Conservation (phyloP, 2,113 vertebrate genomes). For the Clarias batrachus region DNA sequence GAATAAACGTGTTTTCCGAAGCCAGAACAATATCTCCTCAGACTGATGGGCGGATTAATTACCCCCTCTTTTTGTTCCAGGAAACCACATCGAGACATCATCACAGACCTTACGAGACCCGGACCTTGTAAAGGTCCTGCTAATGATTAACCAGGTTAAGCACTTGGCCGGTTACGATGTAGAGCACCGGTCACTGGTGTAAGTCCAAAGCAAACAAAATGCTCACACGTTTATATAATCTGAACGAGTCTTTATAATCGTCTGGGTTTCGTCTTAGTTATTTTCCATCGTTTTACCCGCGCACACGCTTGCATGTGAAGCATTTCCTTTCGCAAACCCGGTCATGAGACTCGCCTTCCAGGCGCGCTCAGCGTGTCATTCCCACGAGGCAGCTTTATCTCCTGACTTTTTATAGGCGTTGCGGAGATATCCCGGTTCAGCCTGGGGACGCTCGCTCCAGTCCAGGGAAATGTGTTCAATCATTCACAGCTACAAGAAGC, state of each 20-base stretch:
- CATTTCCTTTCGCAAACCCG: not conserved
- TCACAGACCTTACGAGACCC: not conserved
- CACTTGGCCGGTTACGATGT: not conserved
- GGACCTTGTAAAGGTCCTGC: not conserved
- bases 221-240: not conserved
- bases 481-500: not conserved
- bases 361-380: not conserved
- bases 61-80: not conserved
- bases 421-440: not conserved
- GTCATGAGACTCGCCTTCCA: conserved; percentile 5
- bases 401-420: conserved; percentile 38
- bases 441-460: not conserved
- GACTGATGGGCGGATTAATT: not conserved
- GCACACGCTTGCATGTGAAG: not conserved
- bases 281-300: not conserved
- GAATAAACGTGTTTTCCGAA: not conserved
- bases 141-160: conserved; percentile 8
- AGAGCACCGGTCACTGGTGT: not conserved
- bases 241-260: not conserved
- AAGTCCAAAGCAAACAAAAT: not conserved
- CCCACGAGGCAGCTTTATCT: conserved; percentile 23
- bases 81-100: not conserved
- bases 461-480: not conserved
- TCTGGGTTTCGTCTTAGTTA: not conserved
- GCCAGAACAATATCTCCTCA: not conserved